phyloP scores from a whole-genome alignment of 2,113 vertebrate species.

The Stigmatopora nigra region DNA sequence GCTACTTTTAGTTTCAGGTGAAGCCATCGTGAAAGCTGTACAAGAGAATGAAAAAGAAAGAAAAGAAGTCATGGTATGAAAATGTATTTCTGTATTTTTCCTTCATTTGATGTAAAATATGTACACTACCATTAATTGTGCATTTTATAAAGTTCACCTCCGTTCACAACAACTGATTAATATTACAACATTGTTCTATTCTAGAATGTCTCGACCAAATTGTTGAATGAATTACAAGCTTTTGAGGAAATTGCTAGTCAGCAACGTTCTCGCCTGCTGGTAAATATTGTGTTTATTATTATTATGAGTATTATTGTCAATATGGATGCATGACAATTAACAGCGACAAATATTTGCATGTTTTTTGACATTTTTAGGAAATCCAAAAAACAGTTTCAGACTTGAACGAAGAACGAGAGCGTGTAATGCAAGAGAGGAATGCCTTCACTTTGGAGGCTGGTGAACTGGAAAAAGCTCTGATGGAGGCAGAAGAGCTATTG shows the following conservation, averaged over 20 bases:
- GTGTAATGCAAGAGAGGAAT: constrained; percentile 54
- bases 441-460: constrained; percentile 50
- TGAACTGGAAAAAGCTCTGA: constrained; percentile 56
- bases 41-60: constrained; percentile 50
- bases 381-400: constrained; percentile 53
- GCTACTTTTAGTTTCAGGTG: constrained; percentile 58
- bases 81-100: not conserved
- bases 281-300: constrained; percentile 20
- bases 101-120: not conserved
- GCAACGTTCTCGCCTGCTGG: constrained; percentile 50
- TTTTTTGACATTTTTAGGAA: constrained; percentile 42
- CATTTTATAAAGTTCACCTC: not conserved
- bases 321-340: no score
- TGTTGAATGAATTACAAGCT: constrained; percentile 54
- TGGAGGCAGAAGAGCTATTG: constrained; percentile 56
- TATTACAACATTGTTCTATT: constrained; percentile 5
- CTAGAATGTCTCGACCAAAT: constrained; percentile 56
- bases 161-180: not conserved
- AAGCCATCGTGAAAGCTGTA: constrained; percentile 48
- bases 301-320: no score
- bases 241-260: constrained; percentile 50
- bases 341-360: not conserved
- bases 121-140: no score
- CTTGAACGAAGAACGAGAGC: constrained; percentile 42
- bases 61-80: constrained; percentile 58